A percentile compares a stretch with the other conserved stretches of the same genome.
Conservation (phyloP, 2,113 vertebrate genomes). For the Indri indri region DNA sequence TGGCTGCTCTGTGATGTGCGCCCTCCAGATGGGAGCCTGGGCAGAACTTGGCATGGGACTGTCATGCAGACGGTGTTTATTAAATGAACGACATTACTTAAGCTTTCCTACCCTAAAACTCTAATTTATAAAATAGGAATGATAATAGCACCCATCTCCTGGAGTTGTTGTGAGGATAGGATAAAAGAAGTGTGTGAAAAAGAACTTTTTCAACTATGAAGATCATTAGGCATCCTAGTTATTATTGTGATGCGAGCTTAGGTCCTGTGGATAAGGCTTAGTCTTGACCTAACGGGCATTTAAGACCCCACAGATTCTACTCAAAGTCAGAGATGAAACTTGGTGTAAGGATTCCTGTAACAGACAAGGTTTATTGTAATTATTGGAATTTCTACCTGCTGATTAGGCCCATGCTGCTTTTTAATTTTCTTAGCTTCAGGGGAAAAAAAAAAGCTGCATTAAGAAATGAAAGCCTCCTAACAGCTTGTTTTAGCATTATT, state of each 20-base stretch:
- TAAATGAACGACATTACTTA: background rate
- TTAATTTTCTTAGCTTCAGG: constrained; percentile 60
- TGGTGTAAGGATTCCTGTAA: constrained; percentile 29
- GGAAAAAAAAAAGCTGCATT: background rate
- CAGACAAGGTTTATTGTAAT: constrained; percentile 28
- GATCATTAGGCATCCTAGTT: background rate
- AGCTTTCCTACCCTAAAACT: background rate
- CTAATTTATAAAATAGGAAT: background rate
- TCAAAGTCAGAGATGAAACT: background rate
- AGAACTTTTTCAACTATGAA: background rate
- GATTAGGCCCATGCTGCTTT: constrained; percentile 50
- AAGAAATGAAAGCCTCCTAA: constrained; percentile 52
- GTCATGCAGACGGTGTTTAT: background rate
- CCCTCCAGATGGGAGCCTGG: background rate
- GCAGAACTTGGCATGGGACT: background rate
- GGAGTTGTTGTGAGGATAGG: background rate
- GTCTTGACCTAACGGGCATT: background rate
- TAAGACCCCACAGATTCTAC: background rate
- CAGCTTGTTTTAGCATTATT: constrained; percentile 39
- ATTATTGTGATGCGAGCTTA: background rate
- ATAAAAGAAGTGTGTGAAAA: background rate
- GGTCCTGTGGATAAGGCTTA: background rate
- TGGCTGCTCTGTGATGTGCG: background rate
- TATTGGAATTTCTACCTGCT: constrained; percentile 54
- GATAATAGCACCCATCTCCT: background rate